Percentiles rank a stretch among this genome's conserved stretches.
These are phyloP conservation scores for Megalops atlanticus DNA, from an alignment of 2,113 vertebrate genomes.

Conservation along the genomic window DNA sequence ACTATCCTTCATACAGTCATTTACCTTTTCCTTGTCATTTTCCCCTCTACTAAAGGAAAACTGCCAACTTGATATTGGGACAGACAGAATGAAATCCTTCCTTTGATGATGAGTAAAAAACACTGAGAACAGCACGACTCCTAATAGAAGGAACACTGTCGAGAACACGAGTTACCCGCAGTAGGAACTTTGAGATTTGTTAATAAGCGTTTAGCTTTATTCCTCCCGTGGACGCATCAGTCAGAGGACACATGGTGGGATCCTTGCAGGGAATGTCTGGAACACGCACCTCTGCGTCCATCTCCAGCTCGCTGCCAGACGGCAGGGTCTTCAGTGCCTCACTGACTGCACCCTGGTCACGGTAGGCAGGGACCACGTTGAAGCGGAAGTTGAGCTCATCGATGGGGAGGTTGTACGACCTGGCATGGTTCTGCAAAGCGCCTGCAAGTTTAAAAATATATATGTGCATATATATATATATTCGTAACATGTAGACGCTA, in stretches of 20 bases:
- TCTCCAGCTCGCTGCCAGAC: constrained; percentile 62
- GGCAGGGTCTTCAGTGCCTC: constrained; percentile 67
- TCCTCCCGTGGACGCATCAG: no score
- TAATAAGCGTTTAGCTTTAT: neutral
- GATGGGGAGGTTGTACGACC: constrained; percentile 80
- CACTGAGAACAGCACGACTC: no score
- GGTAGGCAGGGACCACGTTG: constrained; percentile 70
- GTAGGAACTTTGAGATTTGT: no score
- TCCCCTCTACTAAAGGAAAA: no score
- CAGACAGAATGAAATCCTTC: no score
- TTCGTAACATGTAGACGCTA: neutral
- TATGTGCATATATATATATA: neutral
- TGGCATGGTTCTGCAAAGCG: constrained; percentile 82
- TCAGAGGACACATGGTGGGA: neutral
- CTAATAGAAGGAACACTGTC: no score
- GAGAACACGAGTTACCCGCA: no score
- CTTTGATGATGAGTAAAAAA: no score
- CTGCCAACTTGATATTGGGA: no score
- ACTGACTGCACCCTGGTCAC: constrained; percentile 69
- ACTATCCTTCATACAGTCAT: no score
- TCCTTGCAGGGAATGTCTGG: no score
- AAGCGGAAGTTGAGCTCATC: constrained; percentile 83
- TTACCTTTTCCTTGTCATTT: no score
- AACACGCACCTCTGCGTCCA: constrained; percentile 71
- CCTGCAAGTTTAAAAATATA: constrained; percentile 51